Conservation (phyloP, 1,140 invertebrate genomes). For the Manduca sexta region DNA sequence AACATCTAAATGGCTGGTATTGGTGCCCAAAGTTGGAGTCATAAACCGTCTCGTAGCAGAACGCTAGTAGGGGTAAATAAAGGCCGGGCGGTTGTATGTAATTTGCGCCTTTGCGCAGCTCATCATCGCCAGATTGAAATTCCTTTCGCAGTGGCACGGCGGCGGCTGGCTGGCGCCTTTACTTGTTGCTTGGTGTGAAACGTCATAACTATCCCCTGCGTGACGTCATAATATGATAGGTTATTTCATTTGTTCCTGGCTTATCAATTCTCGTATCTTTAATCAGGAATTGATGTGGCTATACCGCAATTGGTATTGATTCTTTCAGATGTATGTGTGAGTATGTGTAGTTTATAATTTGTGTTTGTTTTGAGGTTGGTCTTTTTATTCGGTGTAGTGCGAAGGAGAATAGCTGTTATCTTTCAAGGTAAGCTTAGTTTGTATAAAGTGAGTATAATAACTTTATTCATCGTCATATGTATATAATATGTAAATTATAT, state of each 20-base stretch:
- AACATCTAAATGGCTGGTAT: too few relatives aligned
- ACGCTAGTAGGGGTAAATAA: constrained; percentile 7
- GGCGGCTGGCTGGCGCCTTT: constrained; percentile 49
- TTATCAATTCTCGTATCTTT: constrained; percentile 3
- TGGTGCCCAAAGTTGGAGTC: neutral
- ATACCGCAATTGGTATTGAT: too few relatives aligned
- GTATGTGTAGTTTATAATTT: too few relatives aligned
- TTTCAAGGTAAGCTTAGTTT: too few relatives aligned
- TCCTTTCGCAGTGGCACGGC: constrained; percentile 44
- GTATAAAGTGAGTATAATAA: too few relatives aligned
- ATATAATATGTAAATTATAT: too few relatives aligned
- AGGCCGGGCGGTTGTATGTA: constrained; percentile 36
- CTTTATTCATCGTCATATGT: too few relatives aligned
- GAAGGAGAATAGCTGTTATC: too few relatives aligned
- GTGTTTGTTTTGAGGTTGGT: too few relatives aligned
- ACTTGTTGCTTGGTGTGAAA: constrained; percentile 58
- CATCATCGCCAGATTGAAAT: constrained; percentile 65
- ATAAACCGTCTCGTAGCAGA: neutral
- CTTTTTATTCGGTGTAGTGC: too few relatives aligned
- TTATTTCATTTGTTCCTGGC: constrained; percentile 31
- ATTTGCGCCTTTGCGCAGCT: constrained; percentile 55
- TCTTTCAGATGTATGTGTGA: too few relatives aligned
- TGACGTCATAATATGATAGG: constrained; percentile 54
- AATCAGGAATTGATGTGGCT: too few relatives aligned
- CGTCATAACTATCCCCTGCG: constrained; percentile 57